These are phyloP conservation scores for Ceratosolen solmsi DNA, from an alignment of 1,140 invertebrate species.

Conservation along the genomic window DNA sequence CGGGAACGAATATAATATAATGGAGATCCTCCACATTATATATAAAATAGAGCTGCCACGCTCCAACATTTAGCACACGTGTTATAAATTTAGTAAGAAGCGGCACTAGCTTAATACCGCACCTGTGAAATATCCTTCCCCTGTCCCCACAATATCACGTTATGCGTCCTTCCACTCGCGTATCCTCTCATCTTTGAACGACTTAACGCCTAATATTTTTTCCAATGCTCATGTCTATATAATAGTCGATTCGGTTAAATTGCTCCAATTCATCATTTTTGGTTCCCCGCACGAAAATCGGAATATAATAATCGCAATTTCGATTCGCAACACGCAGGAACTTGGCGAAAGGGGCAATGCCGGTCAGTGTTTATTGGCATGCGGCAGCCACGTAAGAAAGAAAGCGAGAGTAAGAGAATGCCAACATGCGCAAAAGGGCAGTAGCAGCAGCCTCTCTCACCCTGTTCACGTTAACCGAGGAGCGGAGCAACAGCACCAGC, in stretches of 20 bases:
- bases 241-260: neutral
- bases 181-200: neutral
- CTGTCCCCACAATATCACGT: neutral
- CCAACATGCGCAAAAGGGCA: constrained; percentile 38
- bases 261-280: neutral
- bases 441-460: constrained; percentile 38
- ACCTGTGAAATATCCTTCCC: neutral
- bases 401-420: constrained; percentile 36
- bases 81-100: neutral
- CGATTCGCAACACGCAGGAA: constrained; percentile 22
- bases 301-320: neutral
- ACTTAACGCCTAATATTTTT: neutral
- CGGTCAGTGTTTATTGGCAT: constrained; percentile 44
- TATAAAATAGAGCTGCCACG: neutral
- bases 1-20: neutral
- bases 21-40: neutral
- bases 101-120: neutral
- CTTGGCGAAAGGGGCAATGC: constrained; percentile 33
- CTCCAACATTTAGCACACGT: neutral
- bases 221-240: neutral
- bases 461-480: constrained; percentile 3
- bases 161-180: neutral
- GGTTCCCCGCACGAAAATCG: neutral
- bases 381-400: constrained; percentile 25
- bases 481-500: neutral